These are phyloP conservation scores for Bostrychus sinensis DNA, from an alignment of 2,113 vertebrate genomes.

Conservation along the genomic window DNA sequence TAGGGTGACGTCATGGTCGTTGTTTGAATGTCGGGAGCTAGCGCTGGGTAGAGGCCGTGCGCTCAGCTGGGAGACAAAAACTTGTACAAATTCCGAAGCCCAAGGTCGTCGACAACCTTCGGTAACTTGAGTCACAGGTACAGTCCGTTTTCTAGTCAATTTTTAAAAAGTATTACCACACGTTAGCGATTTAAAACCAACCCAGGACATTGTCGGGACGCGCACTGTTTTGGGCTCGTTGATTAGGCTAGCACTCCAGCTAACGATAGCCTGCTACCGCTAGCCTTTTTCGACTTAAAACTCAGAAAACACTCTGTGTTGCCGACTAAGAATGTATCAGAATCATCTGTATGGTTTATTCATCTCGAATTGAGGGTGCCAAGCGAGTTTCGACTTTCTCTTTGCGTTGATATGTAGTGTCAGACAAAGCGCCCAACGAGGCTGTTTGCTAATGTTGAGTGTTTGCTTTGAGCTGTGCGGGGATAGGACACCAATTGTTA, in stretches of 20 bases:
- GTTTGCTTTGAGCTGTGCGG: constrained; percentile 55
- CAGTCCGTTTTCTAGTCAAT: background rate
- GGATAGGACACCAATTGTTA: constrained; percentile 65
- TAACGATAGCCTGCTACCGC: constrained; percentile 60
- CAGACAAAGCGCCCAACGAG: constrained; percentile 39
- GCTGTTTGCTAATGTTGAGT: constrained; percentile 63
- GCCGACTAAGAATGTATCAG: constrained; percentile 3
- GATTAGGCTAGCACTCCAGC: constrained; percentile 51
- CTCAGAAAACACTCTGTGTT: constrained; percentile 2
- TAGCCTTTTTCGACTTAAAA: constrained; percentile 60
- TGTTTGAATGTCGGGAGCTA: constrained; percentile 74
- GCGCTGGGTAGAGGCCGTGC: constrained; percentile 74
- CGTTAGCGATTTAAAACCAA: constrained; percentile 7
- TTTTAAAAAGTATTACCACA: background rate
- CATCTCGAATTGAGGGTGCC: background rate
- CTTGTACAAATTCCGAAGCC: constrained; percentile 61
- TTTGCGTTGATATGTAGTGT: constrained; percentile 34
- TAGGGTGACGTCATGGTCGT: constrained; percentile 76
- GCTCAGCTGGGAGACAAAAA: constrained; percentile 51
- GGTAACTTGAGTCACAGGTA: constrained; percentile 62
- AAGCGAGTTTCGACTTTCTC: constrained; percentile 4
- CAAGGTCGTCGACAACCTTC: constrained; percentile 65
- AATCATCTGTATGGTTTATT: background rate
- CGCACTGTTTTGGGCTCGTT: constrained; percentile 39
- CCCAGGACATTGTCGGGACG: constrained; percentile 28